These are phyloP conservation scores for Sminthurinus aureus DNA, from an alignment of 2,888 invertebrate species.

Conservation along the genomic window DNA sequence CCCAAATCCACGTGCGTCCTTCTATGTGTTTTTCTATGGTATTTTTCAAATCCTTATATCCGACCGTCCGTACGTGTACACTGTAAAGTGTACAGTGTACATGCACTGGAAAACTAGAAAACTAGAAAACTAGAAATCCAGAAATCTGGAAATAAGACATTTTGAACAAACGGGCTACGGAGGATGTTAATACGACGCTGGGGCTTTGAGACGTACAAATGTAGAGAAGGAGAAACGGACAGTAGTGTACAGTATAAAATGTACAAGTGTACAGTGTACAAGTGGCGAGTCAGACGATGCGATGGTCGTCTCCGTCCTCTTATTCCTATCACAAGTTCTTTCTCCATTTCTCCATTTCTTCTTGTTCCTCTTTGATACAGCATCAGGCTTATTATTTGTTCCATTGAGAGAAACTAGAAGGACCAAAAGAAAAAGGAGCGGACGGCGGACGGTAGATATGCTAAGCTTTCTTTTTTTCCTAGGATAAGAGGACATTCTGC, in stretches of 20 bases:
- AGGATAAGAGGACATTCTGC: background rate
- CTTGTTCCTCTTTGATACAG: background rate
- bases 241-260: too few relatives aligned
- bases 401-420: background rate
- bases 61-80: background rate
- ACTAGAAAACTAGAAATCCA: too few relatives aligned
- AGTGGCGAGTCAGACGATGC: background rate
- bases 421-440: background rate
- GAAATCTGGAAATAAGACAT: too few relatives aligned
- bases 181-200: background rate
- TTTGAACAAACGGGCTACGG: background rate
- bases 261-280: background rate
- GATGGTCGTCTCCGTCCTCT: too few relatives aligned
- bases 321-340: background rate
- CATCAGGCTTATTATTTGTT: background rate
- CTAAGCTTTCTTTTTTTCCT: background rate
- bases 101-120: background rate
- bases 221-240: too few relatives aligned
- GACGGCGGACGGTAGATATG: background rate
- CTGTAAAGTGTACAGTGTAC: background rate
- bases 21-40: too few relatives aligned
- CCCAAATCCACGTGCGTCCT: too few relatives aligned
- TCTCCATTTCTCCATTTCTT: background rate
- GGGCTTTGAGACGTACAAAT: background rate
- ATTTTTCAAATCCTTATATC: too few relatives aligned